Base-by-base conservation (phyloP, 2,797 vertebrate species). In the Acipenser transmontanus region DNA sequence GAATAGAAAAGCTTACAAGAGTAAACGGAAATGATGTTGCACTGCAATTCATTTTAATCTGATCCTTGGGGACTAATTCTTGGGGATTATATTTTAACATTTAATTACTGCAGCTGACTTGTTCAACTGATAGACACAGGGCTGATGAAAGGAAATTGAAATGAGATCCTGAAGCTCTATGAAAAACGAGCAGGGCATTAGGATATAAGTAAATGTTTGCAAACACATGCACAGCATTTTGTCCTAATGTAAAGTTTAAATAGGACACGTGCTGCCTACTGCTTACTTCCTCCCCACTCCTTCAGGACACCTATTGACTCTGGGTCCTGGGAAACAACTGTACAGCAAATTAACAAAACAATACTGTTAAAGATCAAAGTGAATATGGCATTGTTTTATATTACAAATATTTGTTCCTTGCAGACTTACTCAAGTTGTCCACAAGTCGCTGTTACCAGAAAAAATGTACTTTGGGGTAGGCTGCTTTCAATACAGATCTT, bases 31-130 rank as follows among this genome's bases (percentile, higher is more conserved):
- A 67, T 62, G 49, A 8, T 67, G 49, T 34, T 34, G 56, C 48
- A 49, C 47, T 13, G 47, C 34, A 54, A 48, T 52, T 61, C 20
- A 67, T 61, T 67, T 67, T 49, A 34, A 60, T 59, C 7, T 61
- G 47, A 6, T 47, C 34, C 61, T 34, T 49, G 47, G 61, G 20
- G 10, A 7, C 14, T 10, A 61, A 50, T 67, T n/a, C n/a, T 47
- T 1, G 13, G 50, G 50, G 50, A 48, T 62, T 52, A 17, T 51
- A 62, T 51, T 10, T 61, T n/a, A 62, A 49, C 6, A 48, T 8
- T 13, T 48, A 49, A 66, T 59, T 66, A 59, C 64, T 56, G 64
- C 12, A 20, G 51, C 49, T 12, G 50, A 4, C 47, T 34, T 60
- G 47, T 61, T 62, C 12, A 20, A 62, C 20, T 4, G 20, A 12